phyloP scores from a whole-genome alignment of 2,888 invertebrate genomes.

The Troilus luridus region DNA sequence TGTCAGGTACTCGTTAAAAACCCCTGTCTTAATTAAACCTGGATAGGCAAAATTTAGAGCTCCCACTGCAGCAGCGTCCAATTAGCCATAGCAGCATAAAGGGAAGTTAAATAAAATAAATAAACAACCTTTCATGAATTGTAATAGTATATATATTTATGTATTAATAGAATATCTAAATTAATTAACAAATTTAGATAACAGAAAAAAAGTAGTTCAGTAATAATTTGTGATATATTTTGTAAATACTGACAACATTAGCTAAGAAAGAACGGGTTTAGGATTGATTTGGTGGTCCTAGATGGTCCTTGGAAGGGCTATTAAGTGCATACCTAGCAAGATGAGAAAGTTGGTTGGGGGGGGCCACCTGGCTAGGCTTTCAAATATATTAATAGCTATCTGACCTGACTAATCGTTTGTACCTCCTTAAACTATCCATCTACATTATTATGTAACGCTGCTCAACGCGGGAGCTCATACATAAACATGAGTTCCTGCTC shows the following conservation, averaged over 20 bases:
- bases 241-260: not conserved
- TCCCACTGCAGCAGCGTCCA: too few relatives aligned
- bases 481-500: conserved; percentile 4
- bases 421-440: conserved; percentile 13
- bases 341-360: not conserved
- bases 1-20: too few relatives aligned
- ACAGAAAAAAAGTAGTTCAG: too few relatives aligned
- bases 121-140: too few relatives aligned
- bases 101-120: too few relatives aligned
- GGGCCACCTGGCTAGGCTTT: not conserved
- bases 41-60: too few relatives aligned
- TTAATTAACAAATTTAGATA: too few relatives aligned
- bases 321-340: not conserved
- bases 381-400: not conserved
- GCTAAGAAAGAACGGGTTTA: not conserved
- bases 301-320: not conserved
- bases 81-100: too few relatives aligned
- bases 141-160: too few relatives aligned
- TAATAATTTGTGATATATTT: not conserved
- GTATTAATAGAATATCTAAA: too few relatives aligned
- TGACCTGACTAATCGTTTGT: not conserved
- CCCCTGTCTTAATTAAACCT: too few relatives aligned
- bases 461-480: not conserved
- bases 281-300: not conserved
- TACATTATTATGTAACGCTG: not conserved